phyloP scores from a whole-genome alignment of 2,797 vertebrate species.

The Platalea minor region DNA sequence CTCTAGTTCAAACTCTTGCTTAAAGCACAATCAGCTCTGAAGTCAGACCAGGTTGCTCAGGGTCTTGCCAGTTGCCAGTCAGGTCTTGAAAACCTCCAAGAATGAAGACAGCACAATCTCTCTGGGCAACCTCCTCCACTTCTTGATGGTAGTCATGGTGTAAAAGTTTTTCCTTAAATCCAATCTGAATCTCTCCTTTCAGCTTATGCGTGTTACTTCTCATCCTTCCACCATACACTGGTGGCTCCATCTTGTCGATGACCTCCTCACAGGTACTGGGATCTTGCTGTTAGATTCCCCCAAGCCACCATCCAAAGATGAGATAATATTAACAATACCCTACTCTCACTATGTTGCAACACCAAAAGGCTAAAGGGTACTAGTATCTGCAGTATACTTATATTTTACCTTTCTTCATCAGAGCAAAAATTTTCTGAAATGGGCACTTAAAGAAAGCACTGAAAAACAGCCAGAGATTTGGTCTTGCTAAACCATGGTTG shows the following conservation, averaged over 20 bases:
- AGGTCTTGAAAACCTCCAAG: not conserved
- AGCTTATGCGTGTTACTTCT: not conserved
- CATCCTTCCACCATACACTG: not conserved
- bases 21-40: not conserved
- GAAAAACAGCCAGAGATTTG: not conserved
- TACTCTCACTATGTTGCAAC: not conserved
- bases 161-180: not conserved
- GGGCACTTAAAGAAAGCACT: not conserved
- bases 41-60: not conserved
- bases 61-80: not conserved
- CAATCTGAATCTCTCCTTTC: not conserved
- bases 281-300: not conserved
- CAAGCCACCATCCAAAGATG: not conserved
- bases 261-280: not conserved
- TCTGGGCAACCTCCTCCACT: not conserved
- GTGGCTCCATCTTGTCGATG: not conserved
- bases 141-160: not conserved
- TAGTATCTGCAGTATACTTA: not conserved
- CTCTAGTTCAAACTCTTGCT: not conserved
- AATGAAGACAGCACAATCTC: not conserved
- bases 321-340: not conserved
- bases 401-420: not conserved
- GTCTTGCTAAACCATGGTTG: accelerated
- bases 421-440: not conserved
- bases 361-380: not conserved